Base-by-base conservation (phyloP, 2,797 vertebrate species). In the Phoebastria nigripes region DNA sequence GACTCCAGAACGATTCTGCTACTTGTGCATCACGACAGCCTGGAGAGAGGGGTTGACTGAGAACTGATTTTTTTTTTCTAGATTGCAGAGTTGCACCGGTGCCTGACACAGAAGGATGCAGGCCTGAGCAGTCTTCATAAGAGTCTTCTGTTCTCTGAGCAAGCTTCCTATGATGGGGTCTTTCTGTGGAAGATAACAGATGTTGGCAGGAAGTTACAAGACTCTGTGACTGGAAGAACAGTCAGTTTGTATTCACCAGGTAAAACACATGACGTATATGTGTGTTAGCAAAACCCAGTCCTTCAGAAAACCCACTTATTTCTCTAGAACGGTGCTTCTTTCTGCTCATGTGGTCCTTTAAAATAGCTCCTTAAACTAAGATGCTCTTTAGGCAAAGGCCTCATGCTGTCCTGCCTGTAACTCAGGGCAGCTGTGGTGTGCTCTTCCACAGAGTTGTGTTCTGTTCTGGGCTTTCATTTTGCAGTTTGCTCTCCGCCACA, bases 161-260 rank as follows among this genome's bases (percentile, higher is more conserved):
- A 98, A 63, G 97, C 98, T 15, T 98, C 98, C 55, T 98, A 98
- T 0, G 98, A 99, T 0, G 99, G 99, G 4, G 96, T 98, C 82
- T 98, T 99, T 79, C 96, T 99, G 33, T 99, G 99, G 99, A 98
- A 98, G 85, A 98, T 99, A 87, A 97, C 97, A 7, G 98, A 98
- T 0, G 95, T 99, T 18, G 97, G 93, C 79, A 97, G 97, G 93
- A 98, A 98, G 81, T 97, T 98, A 35, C 98, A 98, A 1, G 98
- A 99, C 66, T 98, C 99, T 1, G 97, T 98, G 54, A 97, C 96
- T 5, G 98, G 99, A 86, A 98, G 97, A 67, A 96, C 94, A 12
- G 87, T 97, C 93, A 98, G 98, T 89, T 96, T 98, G 77, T 99
- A 98, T 81, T 99, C 99, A 4, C 98, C 99, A 97, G 98, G 99